A percentile compares a stretch with the other conserved stretches of the same genome.
These are phyloP conservation scores for Augiades crinisus DNA, from an alignment of 2,888 invertebrate genomes.

Conservation along the genomic window DNA sequence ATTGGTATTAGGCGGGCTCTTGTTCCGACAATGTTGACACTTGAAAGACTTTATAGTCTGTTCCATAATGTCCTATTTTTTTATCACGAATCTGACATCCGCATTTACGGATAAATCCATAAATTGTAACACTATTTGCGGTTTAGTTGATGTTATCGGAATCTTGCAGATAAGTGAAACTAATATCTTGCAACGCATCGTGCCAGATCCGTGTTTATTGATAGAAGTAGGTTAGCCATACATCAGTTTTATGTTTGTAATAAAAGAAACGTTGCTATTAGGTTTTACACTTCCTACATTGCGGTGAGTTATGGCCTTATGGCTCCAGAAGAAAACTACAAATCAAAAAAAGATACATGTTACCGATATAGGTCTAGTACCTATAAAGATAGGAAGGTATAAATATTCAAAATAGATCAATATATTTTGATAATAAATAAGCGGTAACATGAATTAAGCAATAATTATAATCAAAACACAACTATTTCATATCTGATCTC, in stretches of 20 bases:
- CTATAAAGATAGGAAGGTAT: too few species aligned
- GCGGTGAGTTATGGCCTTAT: conserved; percentile 24
- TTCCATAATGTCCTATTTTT: too few species aligned
- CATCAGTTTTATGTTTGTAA: conserved; percentile 20
- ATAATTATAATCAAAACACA: too few species aligned
- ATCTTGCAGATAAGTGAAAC: conserved; percentile 8
- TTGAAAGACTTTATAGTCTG: background rate
- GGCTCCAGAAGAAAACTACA: conserved; percentile 11
- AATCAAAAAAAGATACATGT: conserved; percentile 21
- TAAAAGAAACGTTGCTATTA: conserved; percentile 22
- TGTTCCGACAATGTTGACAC: conserved; percentile 14
- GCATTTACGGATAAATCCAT: background rate
- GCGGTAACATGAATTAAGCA: too few species aligned
- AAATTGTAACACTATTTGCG: background rate
- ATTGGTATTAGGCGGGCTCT: conserved; percentile 24
- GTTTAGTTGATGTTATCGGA: conserved; percentile 9
- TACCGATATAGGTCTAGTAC: too few species aligned
- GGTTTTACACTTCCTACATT: conserved; percentile 23
- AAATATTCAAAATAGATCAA: too few species aligned
- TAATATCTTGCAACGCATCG: conserved; percentile 9
- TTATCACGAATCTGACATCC: too few species aligned
- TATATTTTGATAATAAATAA: too few species aligned
- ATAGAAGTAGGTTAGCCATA: conserved; percentile 23
- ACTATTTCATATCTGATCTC: too few species aligned
- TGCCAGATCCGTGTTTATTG: conserved; percentile 16